Evolutionary conservation across 2,797 vertebrate genomes (phyloP), one percentile per base, ranked within the genome.

Genomic region (Sebastolobus alascanus): DNA sequence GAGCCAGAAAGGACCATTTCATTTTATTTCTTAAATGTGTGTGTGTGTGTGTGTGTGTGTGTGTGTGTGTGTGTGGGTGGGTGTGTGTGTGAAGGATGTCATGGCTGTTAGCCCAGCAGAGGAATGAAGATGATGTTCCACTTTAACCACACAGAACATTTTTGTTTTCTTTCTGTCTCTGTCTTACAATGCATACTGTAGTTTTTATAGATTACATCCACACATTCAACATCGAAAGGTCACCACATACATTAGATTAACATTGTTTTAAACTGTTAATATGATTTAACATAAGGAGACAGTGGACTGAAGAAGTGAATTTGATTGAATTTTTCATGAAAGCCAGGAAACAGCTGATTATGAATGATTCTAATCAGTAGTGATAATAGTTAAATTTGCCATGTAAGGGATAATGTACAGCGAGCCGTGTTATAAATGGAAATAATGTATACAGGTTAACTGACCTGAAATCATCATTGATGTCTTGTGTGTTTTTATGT

Each of bases 1-100:
- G 65, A 84, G 83, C 73, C 82, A 80, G 66, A 80, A 40, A 84
- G 64, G 29, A 84, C 22, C 16, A 54, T 77, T 84, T 79, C 14
- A 60, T 73, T 80, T 61, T 68, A 18, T 72, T 54, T 27, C 6
- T 40, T 77, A 8, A 38, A n/a, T 71, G 35, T 54, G 70, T 74
- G 77, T 74, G 35, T 56, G 64, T 76, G 9, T 35, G 25, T 75
- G 33, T 52, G 70, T 73, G 77, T 74, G 33, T 61, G 63, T 68
- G 35, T 22, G 58, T 63, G 56, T 73, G 27, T 46, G 59, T 25
- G 55, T 33, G 54, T 64, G 65, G 22, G 55, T 38, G 56, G 55
- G 29, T 65, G 54, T 46, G 18, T 22, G 31, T 71, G 50, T 58
- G 16, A 55, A 58, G 25, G 13, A 58, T 78, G 43, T 46, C 43